Base-by-base conservation (phyloP, 2,113 vertebrate species). In the Rhombomys opimus region DNA sequence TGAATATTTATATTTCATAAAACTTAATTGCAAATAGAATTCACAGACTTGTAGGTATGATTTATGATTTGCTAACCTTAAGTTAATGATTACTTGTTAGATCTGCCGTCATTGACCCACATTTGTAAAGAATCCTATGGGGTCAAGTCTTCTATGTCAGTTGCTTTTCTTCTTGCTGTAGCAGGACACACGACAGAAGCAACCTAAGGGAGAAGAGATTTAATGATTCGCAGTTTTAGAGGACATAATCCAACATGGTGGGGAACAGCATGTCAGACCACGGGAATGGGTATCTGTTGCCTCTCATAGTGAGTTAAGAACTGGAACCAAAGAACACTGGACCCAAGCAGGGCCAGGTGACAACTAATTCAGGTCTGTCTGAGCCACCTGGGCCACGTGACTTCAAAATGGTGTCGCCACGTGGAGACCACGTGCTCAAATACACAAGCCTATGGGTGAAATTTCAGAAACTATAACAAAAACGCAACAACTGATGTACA, bases 1-100 rank as follows among this genome's bases (percentile, higher is more conserved):
- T 80, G 77, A 67, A 87, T 57, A 35, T 57, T 95, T 87, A 25
- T 92, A 95, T 87, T 11, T 93, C 23, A 68, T 54, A 46, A 89
- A 84, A 63, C 11, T 35, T 27, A 89, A 89, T 12, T 68, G 7
- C 32, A 46, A 70, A n/a, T 91, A 41, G 27, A 73, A 35, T 52
- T 59, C 25, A 68, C 50, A 23, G 3, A 57, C 77, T 68, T 87
- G 27, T 12, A 41, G 23, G 38, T 87, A 68, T 87, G 46, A 46
- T 18, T 5, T 65, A 17, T 63, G 23, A 84, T 27, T 63, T 63
- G 22, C 22, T 84, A 27, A 38, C 6, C 23, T 50, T 77, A 50
- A 77, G n/a, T 41, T 63, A 63, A 17, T 63, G 63, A 27, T 41
- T 63, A 84, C 3, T 17, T 84, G 13, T 35, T 70, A 52, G 52